Percentiles rank a stretch among this genome's conserved stretches.
Conservation (phyloP, 2,113 vertebrate genomes). For the Pyxicephalus adspersus region DNA sequence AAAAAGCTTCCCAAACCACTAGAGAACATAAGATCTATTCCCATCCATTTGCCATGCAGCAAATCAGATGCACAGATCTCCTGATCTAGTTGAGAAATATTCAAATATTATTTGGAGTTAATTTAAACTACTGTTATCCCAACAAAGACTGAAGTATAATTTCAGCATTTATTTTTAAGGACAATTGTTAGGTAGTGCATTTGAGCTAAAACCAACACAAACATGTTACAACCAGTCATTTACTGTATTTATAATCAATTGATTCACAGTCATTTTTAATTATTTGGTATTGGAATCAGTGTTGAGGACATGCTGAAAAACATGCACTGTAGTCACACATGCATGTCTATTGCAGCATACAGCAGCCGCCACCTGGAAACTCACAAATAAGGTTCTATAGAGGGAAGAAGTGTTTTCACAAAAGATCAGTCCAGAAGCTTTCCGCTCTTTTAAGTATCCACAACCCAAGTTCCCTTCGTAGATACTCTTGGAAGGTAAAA, state of each 20-base stretch:
- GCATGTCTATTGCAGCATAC: conserved; percentile 57
- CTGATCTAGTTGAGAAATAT: no score
- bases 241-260: not conserved
- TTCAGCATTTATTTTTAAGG: no score
- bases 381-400: conserved; percentile 95
- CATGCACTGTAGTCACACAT: conserved; percentile 45
- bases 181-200: no score
- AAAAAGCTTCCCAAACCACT: no score
- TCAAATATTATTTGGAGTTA: no score
- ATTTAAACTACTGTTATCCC: no score
- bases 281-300: not conserved
- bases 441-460: conserved; percentile 92
- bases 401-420: conserved; percentile 94
- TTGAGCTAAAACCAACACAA: not conserved
- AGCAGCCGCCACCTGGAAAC: conserved; percentile 76
- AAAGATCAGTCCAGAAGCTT: conserved; percentile 91
- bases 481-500: conserved; percentile 86
- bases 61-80: no score
- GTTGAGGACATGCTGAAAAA: conserved; percentile 45
- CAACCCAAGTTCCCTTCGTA: conserved; percentile 93
- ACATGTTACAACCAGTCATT: not conserved
- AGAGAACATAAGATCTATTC: no score
- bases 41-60: no score
- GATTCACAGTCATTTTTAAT: not conserved
- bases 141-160: no score